Conservation (phyloP, 37 sponge, comb jelly and placozoan genomes). For the Geodia barretti region DNA sequence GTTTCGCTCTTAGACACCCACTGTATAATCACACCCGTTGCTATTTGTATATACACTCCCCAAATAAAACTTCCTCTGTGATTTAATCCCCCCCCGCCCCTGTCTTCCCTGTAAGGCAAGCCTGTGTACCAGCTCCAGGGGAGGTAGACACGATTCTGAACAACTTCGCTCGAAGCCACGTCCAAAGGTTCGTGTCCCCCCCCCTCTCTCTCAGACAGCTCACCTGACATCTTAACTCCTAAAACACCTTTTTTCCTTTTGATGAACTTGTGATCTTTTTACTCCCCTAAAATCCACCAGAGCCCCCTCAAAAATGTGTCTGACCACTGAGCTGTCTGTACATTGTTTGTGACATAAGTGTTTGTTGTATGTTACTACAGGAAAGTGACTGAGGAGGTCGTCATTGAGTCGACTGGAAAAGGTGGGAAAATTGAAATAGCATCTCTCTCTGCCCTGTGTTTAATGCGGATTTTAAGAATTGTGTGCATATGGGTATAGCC, state of each 20-base stretch:
- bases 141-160: slow-evolving; percentile 77
- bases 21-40: background rate
- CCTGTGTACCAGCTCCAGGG: slow-evolving; percentile 72
- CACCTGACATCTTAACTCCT: too few species aligned
- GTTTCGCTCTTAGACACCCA: background rate
- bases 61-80: background rate
- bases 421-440: background rate
- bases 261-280: too few species aligned
- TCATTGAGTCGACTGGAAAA: background rate
- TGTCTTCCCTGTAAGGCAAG: slow-evolving; percentile 48
- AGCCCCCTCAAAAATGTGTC: background rate
- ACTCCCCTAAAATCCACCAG: too few species aligned
- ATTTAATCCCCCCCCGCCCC: background rate
- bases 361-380: background rate
- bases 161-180: slow-evolving; percentile 45
- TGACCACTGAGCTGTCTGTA: background rate
- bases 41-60: background rate
- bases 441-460: background rate
- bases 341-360: background rate
- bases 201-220: background rate
- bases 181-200: slow-evolving; percentile 9
- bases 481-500: background rate
- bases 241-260: too few species aligned
- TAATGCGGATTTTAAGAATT: background rate
- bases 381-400: background rate